These are phyloP conservation scores for Sigmodon hispidus DNA, from an alignment of 2,113 vertebrate species.

Conservation along the genomic window DNA sequence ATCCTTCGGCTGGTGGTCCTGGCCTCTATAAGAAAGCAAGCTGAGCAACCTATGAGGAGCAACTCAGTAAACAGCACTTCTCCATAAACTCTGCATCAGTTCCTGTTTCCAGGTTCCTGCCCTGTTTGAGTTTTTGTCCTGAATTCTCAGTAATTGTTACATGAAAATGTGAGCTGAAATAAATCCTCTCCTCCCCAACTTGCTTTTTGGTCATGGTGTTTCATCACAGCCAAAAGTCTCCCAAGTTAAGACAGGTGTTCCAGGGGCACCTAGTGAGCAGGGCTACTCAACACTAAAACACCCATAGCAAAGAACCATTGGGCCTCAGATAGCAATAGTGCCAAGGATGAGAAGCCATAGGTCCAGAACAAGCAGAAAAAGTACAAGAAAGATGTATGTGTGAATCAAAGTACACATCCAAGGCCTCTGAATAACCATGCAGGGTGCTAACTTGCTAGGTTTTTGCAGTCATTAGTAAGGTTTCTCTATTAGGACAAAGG, in stretches of 20 bases:
- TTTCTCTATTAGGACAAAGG: conserved; percentile 41
- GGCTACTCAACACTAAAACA: neutral
- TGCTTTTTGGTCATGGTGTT: neutral
- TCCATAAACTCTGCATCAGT: neutral
- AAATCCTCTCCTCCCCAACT: neutral
- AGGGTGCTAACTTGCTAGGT: neutral
- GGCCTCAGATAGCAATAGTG: neutral
- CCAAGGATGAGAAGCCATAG: conserved; percentile 8
- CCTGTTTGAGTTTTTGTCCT: neutral
- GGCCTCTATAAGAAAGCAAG: neutral
- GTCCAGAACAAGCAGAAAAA: neutral
- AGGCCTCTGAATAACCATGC: neutral
- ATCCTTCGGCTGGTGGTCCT: neutral
- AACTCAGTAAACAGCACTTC: neutral
- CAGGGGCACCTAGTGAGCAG: neutral
- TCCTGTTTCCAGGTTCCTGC: neutral
- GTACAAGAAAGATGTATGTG: neutral
- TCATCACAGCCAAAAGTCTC: neutral
- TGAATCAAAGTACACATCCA: neutral
- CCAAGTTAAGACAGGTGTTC: neutral
- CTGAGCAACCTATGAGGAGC: neutral
- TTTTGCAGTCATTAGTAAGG: conserved; percentile 6
- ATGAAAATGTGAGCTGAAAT: neutral
- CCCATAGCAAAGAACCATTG: neutral
- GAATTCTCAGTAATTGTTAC: neutral